These are phyloP conservation scores for Crotalus horridus DNA, from an alignment of 2,113 vertebrate species.

Conservation along the genomic window DNA sequence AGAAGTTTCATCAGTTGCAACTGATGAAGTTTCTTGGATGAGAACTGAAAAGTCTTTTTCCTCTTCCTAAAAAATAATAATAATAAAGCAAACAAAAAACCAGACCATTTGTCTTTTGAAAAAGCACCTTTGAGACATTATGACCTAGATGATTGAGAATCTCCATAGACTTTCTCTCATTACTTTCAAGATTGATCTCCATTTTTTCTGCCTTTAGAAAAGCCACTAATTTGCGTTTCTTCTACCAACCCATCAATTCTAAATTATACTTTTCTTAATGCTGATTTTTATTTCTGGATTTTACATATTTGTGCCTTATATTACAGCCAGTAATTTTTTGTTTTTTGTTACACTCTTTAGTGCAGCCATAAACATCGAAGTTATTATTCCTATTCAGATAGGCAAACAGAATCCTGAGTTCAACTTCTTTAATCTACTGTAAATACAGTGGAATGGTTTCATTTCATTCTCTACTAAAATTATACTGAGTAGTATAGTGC, in stretches of 20 bases:
- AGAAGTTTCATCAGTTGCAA: neutral
- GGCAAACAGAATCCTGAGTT: neutral
- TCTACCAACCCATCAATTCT: neutral
- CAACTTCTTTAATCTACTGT: neutral
- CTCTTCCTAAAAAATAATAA: no score
- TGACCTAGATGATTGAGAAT: neutral
- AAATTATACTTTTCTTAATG: neutral
- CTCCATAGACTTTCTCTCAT: neutral
- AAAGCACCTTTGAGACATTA: neutral
- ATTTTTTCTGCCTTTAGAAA: neutral
- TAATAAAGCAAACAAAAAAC: no score
- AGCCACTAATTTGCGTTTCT: neutral
- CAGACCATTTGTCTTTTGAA: no score
- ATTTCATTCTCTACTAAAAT: neutral
- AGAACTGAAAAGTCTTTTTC: no score
- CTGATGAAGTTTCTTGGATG: no score
- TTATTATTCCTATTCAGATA: neutral
- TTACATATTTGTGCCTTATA: neutral
- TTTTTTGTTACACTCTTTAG: neutral
- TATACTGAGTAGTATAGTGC: neutral
- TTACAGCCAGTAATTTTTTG: neutral
- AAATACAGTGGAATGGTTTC: neutral
- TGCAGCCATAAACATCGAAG: neutral
- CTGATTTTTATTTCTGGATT: neutral
- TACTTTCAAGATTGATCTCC: neutral